A percentile compares a stretch with the other conserved stretches of the same genome.
Evolutionary conservation across 2,113 vertebrate species (phyloP).

Genomic region (Forbesichthys papilliferus): DNA sequence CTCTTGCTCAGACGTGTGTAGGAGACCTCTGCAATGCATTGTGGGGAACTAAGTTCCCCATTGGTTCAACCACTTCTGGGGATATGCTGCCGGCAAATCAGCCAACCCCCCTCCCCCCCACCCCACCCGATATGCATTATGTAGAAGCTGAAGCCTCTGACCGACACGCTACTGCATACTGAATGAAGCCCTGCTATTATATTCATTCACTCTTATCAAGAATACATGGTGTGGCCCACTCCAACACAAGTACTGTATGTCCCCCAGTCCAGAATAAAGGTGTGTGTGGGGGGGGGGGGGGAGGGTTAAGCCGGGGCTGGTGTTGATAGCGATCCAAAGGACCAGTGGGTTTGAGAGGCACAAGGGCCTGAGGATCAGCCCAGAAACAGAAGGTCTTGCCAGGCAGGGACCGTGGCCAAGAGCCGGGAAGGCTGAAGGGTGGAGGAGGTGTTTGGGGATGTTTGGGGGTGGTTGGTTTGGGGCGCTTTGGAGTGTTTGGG

Average conservation of each 20-base stretch:
- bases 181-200: constrained; percentile 24
- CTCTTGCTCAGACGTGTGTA: constrained; percentile 6
- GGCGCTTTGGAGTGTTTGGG: not conserved
- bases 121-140: not conserved
- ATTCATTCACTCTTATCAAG: constrained; percentile 48
- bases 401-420: constrained; percentile 53
- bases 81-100: constrained; percentile 5
- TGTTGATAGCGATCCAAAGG: constrained; percentile 54
- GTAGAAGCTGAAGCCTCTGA: not conserved
- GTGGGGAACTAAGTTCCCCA: constrained; percentile 23
- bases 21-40: constrained; percentile 23
- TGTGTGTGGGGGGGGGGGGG: not conserved
- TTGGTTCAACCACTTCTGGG: constrained; percentile 8
- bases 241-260: constrained; percentile 31
- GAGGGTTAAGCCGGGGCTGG: constrained; percentile 52
- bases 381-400: constrained; percentile 44
- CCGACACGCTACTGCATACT: constrained; percentile 17
- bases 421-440: not conserved
- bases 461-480: no score
- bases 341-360: constrained; percentile 32
- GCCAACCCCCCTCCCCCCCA: not conserved
- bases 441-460: not conserved
- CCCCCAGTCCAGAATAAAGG: not conserved
- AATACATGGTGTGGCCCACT: constrained; percentile 52
- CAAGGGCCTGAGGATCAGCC: constrained; percentile 46